Evolutionary conservation across 2,888 invertebrate genomes (phyloP).

Genomic region (Bursaphelenchus okinawaensis): DNA sequence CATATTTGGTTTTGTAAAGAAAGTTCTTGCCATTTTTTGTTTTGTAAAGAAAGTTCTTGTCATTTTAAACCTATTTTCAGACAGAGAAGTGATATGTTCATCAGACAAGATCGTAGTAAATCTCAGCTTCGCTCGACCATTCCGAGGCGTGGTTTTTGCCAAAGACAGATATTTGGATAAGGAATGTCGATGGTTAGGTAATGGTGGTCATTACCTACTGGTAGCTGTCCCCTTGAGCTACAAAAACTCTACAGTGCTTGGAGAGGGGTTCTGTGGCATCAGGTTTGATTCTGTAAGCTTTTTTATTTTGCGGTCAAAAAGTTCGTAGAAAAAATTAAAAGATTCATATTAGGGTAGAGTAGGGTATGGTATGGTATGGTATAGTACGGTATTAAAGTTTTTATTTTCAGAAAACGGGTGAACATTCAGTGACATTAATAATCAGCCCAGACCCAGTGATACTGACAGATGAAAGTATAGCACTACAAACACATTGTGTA

Average conservation of each 20-base stretch:
- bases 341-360: background rate
- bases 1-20: background rate
- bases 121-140: conserved; percentile 19
- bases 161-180: conserved; percentile 18
- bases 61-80: conserved; percentile 11
- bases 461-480: conserved; percentile 27
- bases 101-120: conserved; percentile 30
- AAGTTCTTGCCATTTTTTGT: background rate
- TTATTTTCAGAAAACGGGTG: conserved; percentile 13
- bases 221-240: conserved; percentile 22
- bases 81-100: conserved; percentile 30
- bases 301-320: no score
- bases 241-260: conserved; percentile 10
- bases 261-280: conserved; percentile 23
- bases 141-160: conserved; percentile 26
- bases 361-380: no score
- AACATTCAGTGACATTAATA: conserved; percentile 23
- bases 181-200: conserved; percentile 27
- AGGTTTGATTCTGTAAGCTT: conserved; percentile 17
- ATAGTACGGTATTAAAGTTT: conserved; percentile 4
- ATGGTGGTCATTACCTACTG: conserved; percentile 24
- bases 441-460: conserved; percentile 24
- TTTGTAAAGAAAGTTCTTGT: background rate
- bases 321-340: no score
- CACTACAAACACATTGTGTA: conserved; percentile 20